Evolutionary conservation across 2,888 invertebrate species (phyloP).

Genomic region (Blomia tropicalis): DNA sequence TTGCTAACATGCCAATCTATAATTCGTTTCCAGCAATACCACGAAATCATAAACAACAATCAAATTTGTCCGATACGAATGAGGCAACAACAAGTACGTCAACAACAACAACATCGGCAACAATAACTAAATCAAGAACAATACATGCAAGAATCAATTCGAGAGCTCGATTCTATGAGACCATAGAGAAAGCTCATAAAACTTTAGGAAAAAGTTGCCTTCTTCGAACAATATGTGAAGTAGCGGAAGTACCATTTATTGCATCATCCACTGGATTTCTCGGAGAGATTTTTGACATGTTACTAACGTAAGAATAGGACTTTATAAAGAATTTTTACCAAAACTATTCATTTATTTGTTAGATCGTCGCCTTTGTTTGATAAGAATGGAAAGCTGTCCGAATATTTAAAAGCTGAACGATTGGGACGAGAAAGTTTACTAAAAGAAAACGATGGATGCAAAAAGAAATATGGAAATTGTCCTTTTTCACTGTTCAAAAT

Average conservation of each 20-base stretch:
- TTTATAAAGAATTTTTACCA: not conserved
- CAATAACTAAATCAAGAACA: not conserved
- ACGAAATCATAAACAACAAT: not conserved
- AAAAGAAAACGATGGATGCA: slow-evolving; percentile 6
- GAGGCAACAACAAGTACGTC: not conserved
- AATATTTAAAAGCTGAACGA: slow-evolving; percentile 17
- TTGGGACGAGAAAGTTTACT: slow-evolving; percentile 14
- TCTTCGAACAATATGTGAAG: slow-evolving; percentile 22
- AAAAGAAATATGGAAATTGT: slow-evolving; percentile 20
- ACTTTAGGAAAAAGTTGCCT: slow-evolving; percentile 18
- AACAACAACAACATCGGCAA: not conserved
- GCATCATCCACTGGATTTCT: slow-evolving; percentile 14
- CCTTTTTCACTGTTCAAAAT: slow-evolving; percentile 23
- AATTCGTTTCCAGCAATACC: not conserved
- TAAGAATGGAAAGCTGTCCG: not conserved
- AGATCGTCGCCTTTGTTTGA: slow-evolving; percentile 5
- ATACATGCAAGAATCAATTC: slow-evolving; percentile 15
- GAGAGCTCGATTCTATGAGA: slow-evolving; percentile 18
- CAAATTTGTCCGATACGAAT: not conserved
- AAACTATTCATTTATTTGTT: not conserved
- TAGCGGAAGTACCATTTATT: slow-evolving; percentile 23
- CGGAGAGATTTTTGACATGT: slow-evolving; percentile 24
- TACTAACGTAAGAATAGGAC: slow-evolving; percentile 17
- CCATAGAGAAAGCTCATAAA: slow-evolving; percentile 16
- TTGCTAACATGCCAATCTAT: not conserved